Base-by-base conservation (phyloP, 1,140 invertebrate species). In the Ceratosolen solmsi region DNA sequence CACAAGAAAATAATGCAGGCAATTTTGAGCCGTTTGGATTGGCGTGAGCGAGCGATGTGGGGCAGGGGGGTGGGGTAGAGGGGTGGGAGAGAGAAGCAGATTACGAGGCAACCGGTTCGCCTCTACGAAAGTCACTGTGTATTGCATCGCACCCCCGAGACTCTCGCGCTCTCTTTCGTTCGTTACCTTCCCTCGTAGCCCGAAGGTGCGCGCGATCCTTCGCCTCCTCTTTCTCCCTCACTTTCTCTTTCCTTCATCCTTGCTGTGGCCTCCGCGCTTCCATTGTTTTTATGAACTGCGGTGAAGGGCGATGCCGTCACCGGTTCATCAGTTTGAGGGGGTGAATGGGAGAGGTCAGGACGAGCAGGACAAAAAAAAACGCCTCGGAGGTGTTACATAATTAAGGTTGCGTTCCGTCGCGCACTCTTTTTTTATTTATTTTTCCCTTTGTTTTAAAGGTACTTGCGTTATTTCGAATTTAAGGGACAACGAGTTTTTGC, bases 401-500 rank as follows among this genome's bases (percentile, higher is more conserved):
- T 73, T 80, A 80, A 80, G 77, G n/a, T 60, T 71, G 33, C 36
- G 56, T 71, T 71, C 33, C 65, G 65, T 58, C 20, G 38, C 20
- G 25, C 38, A 49, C 60, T 58, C 46, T 9, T 77, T 77, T 49
- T 46, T 51, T 60, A 13, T 13, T 63, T 49, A n/a, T 27, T 38
- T 41, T 58, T 0, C 73, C 30, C 54, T 58, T 75, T 58, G 33
- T 58, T 58, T 38, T 41, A 36, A 56, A 51, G 41, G 60, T 3
- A 68, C 38, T 30, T 1, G 38, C 51, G 65, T 79, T 71, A 71
- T 71, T 71, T 38, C 49, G 65, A 71, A 60, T 80, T 80, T 49
- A 80, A 80, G 70, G 79, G 70, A 73, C 79, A 72, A 38, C 65
- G 36, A 73, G 54, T 80, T 80, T 80, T 80, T 80, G 79, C 79